These are phyloP conservation scores for Teleiodes luculella DNA, from an alignment of 2,888 invertebrate species.

Conservation along the genomic window DNA sequence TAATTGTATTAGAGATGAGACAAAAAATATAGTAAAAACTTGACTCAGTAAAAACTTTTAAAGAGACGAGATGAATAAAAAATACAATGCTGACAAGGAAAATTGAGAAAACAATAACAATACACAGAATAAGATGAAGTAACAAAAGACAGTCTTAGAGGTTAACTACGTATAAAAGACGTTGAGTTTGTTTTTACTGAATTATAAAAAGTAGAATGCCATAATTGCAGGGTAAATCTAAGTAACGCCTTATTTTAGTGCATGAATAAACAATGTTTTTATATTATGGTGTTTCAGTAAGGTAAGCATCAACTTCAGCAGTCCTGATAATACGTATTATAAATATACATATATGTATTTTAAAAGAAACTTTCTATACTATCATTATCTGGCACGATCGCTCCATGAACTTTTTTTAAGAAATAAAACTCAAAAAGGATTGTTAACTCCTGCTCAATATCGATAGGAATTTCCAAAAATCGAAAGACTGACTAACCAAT, in stretches of 20 bases:
- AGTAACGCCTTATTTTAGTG: too few species aligned
- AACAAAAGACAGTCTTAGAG: slow-evolving; percentile 6
- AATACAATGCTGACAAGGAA: slow-evolving; percentile 13
- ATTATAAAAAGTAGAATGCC: background rate
- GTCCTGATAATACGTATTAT: too few species aligned
- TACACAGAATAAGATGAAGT: slow-evolving; percentile 4
- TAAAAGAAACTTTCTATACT: too few species aligned
- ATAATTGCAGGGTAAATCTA: too few species aligned
- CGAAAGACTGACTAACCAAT: background rate
- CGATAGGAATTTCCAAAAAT: background rate
- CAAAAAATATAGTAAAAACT: slow-evolving; percentile 34
- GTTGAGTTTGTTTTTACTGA: background rate
- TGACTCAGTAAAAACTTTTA: too few species aligned
- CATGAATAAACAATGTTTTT: too few species aligned
- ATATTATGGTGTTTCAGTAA: too few species aligned
- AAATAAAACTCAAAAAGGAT: background rate
- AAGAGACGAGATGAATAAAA: slow-evolving; percentile 25
- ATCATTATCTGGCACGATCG: too few species aligned
- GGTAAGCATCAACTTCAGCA: too few species aligned
- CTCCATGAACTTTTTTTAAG: background rate
- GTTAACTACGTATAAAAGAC: background rate
- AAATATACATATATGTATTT: too few species aligned
- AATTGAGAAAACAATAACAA: slow-evolving; percentile 12
- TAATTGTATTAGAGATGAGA: slow-evolving; percentile 28
- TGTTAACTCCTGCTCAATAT: background rate